Evolutionary conservation across 2,797 vertebrate genomes (phyloP).

Genomic region (Moxostoma hubbsi): DNA sequence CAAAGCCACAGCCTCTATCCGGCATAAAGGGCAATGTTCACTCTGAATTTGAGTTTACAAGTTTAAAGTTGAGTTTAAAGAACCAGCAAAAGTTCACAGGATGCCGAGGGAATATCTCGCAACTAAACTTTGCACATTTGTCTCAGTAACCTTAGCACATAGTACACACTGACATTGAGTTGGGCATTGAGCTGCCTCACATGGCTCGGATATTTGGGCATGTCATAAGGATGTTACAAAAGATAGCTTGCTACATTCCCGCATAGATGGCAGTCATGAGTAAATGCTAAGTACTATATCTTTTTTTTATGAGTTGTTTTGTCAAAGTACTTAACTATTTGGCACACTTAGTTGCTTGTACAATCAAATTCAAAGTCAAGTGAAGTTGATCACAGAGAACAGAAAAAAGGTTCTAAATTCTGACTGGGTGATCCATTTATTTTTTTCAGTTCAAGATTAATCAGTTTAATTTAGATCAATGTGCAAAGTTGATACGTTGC

Average conservation of each 20-base stretch:
- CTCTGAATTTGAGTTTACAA: constrained; percentile 41
- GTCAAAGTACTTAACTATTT: neutral
- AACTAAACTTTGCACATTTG: constrained; percentile 38
- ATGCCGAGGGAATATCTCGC: constrained; percentile 23
- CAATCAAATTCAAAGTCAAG: neutral
- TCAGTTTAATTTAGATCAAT: too few relatives aligned
- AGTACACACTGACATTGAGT: constrained; percentile 8
- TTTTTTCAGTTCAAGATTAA: too few relatives aligned
- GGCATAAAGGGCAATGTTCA: constrained; percentile 55
- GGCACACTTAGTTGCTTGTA: neutral
- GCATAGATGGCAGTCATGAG: neutral
- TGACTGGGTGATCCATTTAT: too few relatives aligned
- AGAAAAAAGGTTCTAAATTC: neutral
- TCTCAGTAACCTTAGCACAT: constrained; percentile 44
- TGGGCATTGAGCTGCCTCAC: neutral
- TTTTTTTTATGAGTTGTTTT: neutral
- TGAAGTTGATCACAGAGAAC: neutral
- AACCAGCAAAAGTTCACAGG: constrained; percentile 36
- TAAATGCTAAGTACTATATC: neutral
- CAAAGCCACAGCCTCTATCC: constrained; percentile 56
- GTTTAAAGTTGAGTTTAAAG: constrained; percentile 18
- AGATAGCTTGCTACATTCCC: neutral
- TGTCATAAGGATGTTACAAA: constrained; percentile 31
- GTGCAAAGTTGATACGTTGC: too few relatives aligned
- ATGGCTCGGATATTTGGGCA: neutral